These are phyloP conservation scores for Phorcus lineatus DNA, from an alignment of 2,888 invertebrate genomes.

Conservation along the genomic window DNA sequence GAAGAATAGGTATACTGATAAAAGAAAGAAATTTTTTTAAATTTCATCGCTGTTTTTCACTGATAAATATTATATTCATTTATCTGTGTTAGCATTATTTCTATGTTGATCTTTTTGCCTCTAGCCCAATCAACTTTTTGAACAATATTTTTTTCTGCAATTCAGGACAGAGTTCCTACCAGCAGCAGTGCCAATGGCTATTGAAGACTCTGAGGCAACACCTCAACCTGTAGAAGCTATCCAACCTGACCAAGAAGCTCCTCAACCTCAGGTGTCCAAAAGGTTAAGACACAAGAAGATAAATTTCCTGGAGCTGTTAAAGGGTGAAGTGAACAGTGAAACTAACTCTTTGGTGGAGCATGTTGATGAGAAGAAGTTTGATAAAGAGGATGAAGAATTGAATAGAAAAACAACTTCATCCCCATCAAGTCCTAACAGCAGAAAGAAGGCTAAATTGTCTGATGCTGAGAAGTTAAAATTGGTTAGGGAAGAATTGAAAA, in stretches of 20 bases:
- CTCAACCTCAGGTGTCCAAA: conserved; percentile 25
- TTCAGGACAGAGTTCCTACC: background rate
- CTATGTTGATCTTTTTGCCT: too few species aligned
- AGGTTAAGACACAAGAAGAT: conserved; percentile 70
- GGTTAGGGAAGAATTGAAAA: conserved; percentile 17
- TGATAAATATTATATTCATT: too few species aligned
- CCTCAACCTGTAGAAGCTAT: too few species aligned
- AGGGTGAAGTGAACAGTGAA: conserved; percentile 57
- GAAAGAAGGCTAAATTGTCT: conserved; percentile 17
- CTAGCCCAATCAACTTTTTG: too few species aligned
- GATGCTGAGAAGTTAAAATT: conserved; percentile 26
- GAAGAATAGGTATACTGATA: too few species aligned
- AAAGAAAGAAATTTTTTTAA: too few species aligned
- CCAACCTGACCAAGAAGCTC: background rate
- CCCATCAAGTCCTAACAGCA: background rate
- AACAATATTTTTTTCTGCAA: too few species aligned
- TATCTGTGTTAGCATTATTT: too few species aligned
- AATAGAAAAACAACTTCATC: background rate
- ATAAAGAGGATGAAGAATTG: conserved; percentile 10
- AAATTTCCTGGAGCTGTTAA: conserved; percentile 67
- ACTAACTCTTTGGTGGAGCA: conserved; percentile 26
- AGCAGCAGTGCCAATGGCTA: background rate
- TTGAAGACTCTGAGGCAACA: background rate
- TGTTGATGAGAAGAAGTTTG: background rate
- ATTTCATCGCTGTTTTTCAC: too few species aligned